These are phyloP conservation scores for Solenopsis invicta DNA, from an alignment of 1,140 invertebrate genomes.

Conservation along the genomic window DNA sequence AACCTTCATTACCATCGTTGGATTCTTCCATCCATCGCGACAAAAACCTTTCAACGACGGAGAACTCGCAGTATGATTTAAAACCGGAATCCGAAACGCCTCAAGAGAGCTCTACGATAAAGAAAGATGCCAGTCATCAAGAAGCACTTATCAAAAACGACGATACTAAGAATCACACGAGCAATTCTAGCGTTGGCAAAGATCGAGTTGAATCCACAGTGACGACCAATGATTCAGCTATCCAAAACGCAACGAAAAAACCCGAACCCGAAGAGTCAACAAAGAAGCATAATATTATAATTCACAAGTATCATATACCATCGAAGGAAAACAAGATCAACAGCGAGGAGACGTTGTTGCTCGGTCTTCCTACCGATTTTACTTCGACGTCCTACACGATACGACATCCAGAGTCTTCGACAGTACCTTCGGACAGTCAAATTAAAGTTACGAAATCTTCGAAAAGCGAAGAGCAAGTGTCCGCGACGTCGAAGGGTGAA, in stretches of 20 bases:
- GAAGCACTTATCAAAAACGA: conserved; percentile 38
- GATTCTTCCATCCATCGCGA: conserved; percentile 73
- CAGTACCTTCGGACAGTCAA: conserved; percentile 50
- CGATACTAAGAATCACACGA: conserved; percentile 63
- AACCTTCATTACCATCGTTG: conserved; percentile 85
- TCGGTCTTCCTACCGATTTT: conserved; percentile 67
- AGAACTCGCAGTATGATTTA: conserved; percentile 65
- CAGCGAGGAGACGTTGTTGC: conserved; percentile 81
- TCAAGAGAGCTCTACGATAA: conserved; percentile 64
- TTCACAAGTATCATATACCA: conserved; percentile 79
- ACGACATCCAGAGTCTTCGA: conserved; percentile 36
- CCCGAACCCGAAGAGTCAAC: conserved; percentile 19
- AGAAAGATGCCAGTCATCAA: conserved; percentile 62
- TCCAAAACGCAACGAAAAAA: conserved; percentile 61
- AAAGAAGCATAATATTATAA: conserved; percentile 66
- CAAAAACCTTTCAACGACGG: conserved; percentile 70
- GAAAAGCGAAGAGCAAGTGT: conserved; percentile 29
- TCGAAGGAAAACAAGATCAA: conserved; percentile 77
- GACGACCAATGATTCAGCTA: conserved; percentile 26
- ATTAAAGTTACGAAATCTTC: conserved; percentile 62
- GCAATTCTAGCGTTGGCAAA: conserved; percentile 35
- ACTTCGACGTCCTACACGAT: conserved; percentile 1
- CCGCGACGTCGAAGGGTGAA: conserved; percentile 10
- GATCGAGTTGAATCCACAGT: conserved; percentile 1
- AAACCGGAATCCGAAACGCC: conserved; percentile 60